Conservation (phyloP, 2,797 vertebrate species). For the Pangasius mekongensis region DNA sequence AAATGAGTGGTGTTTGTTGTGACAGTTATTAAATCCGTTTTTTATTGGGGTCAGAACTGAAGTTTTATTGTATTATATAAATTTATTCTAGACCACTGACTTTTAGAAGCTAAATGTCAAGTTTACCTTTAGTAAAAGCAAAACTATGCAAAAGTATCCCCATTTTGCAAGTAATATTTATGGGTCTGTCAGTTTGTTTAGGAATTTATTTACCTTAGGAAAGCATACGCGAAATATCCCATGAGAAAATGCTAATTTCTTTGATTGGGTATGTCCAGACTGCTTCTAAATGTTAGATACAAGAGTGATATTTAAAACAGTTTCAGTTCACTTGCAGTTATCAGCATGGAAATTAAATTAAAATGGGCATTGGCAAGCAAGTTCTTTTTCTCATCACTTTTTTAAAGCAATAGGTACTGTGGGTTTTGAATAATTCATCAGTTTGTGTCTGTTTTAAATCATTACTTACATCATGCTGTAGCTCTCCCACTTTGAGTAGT, state of each 20-base stretch:
- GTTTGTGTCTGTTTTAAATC: neutral
- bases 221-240: neutral
- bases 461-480: neutral
- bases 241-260: neutral
- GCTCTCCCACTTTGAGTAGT: neutral
- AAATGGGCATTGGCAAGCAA: neutral
- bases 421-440: conserved; percentile 11
- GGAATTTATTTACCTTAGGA: neutral
- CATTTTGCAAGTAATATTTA: neutral
- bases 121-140: neutral
- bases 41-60: neutral
- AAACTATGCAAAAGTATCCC: neutral
- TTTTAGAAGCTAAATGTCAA: neutral
- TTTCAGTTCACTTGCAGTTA: conserved; percentile 45
- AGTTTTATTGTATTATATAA: neutral
- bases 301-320: neutral
- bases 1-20: neutral
- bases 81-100: neutral
- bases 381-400: conserved; percentile 1
- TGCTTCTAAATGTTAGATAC: neutral
- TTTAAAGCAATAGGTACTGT: neutral
- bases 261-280: neutral
- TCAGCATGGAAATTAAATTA: conserved; percentile 57
- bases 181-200: neutral
- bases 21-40: neutral